Conservation (phyloP, 1,140 invertebrate genomes). For the Leptestheria dahalacensis region DNA sequence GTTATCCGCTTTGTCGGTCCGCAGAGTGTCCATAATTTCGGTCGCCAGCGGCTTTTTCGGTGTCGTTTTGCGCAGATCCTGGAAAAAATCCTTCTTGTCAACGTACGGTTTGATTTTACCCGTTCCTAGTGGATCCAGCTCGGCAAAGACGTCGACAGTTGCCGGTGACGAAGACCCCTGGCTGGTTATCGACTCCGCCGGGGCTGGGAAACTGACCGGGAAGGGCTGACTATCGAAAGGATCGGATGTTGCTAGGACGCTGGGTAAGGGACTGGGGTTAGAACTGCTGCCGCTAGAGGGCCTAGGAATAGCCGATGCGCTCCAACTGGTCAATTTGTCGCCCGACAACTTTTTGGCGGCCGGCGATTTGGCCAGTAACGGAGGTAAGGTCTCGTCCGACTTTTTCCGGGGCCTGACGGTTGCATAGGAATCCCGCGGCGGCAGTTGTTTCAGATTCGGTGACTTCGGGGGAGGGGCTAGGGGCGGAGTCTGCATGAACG, state of each 20-base stretch:
- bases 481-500: background rate
- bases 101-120: slow-evolving; percentile 77
- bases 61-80: slow-evolving; percentile 79
- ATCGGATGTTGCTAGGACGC: background rate
- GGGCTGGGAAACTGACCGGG: background rate
- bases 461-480: slow-evolving; percentile 1
- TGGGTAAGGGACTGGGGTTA: background rate
- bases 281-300: background rate
- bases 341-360: slow-evolving; percentile 1
- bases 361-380: background rate
- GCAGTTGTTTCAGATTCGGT: background rate
- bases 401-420: slow-evolving; percentile 7
- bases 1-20: background rate
- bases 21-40: background rate
- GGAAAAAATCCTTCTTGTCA: slow-evolving; percentile 89
- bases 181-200: background rate
- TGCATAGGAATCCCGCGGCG: background rate
- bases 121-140: slow-evolving; percentile 78
- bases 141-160: slow-evolving; percentile 65
- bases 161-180: background rate
- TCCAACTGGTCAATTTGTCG: background rate
- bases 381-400: background rate
- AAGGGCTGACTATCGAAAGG: slow-evolving; percentile 7
- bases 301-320: background rate
- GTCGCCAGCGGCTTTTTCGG: background rate